These are phyloP conservation scores for Amblyopsis hoosieri DNA, from an alignment of 2,797 vertebrate species.

Conservation along the genomic window DNA sequence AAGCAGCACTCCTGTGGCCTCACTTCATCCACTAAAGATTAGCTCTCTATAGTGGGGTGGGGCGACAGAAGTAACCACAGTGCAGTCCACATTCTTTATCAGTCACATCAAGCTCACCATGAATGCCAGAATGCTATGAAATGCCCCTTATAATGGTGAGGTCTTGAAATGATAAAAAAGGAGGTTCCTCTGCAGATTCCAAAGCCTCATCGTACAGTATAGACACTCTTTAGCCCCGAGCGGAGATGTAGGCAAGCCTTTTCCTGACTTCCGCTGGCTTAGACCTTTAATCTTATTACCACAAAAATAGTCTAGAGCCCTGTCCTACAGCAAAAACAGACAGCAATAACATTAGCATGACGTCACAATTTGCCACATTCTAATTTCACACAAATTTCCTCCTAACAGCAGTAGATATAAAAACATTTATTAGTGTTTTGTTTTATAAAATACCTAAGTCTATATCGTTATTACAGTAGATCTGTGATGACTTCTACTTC, in stretches of 20 bases:
- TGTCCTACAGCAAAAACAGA: constrained; percentile 37
- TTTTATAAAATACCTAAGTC: not conserved
- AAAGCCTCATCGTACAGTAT: constrained; percentile 6
- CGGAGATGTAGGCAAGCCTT: constrained; percentile 44
- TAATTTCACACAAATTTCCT: not conserved
- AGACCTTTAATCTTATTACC: constrained; percentile 78
- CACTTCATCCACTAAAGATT: constrained; percentile 64
- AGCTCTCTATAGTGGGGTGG: constrained; percentile 33
- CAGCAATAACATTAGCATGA: not conserved
- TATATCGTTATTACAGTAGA: not conserved
- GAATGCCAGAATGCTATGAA: not conserved
- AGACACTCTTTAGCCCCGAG: constrained; percentile 7
- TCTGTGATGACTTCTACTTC: not conserved
- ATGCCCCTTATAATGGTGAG: constrained; percentile 6
- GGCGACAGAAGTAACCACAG: constrained; percentile 7
- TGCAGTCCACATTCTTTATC: constrained; percentile 9
- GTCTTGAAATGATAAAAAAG: constrained; percentile 9
- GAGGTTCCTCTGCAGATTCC: constrained; percentile 9
- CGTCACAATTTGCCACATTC: not conserved
- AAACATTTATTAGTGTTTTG: not conserved
- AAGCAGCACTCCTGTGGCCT: constrained; percentile 61
- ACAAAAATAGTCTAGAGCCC: constrained; percentile 25
- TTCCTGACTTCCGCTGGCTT: constrained; percentile 73
- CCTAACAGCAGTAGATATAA: not conserved
- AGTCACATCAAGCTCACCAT: constrained; percentile 13